Evolutionary conservation across 2,797 vertebrate genomes (phyloP), one percentile per base, ranked within the genome.

Genomic region (Danio kyathit): DNA sequence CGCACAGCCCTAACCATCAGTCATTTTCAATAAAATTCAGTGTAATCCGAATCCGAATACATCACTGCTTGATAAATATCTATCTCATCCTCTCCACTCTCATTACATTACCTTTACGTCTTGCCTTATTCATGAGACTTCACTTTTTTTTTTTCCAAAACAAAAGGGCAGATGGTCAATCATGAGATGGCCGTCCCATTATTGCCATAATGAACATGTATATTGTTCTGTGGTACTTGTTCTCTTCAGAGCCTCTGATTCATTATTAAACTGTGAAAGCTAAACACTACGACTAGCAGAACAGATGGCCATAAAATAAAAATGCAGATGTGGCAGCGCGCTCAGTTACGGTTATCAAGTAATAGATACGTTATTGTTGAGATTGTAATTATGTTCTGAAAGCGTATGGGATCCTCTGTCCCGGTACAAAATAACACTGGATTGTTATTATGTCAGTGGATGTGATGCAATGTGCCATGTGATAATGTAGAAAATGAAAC

Each of bases 151-250:
- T 80, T 78, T 86, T 83, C 79, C 83, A 82, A 86, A 88, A 88
- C 83, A 83, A 82, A 54, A 52, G 74, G 85, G 79, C 86, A 88
- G 86, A 82, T 85, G 85, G 81, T 83, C 83, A 75, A 67, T 83
- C 84, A 86, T 66, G 79, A 85, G 69, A 85, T 46, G 75, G 79
- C 69, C 71, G 10, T 77, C 75, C 76, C 64, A 40, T 77, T 76
- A 85, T 85, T 81, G 79, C 60, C 61, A 59, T 75, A 77, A 82
- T 83, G 79, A 83, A 82, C 81, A 87, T 77, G 75, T 54, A 85
- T 82, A 49, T 76, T 61, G 71, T 76, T 83, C 70, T 38, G 48
- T 71, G 56, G 67, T 78, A 83, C 81, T 76, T 80, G 79, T 49
- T 66, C 44, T 77, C 64, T 61, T 81, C 80, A 71, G 65, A 83